phyloP scores from a whole-genome alignment of 2,888 invertebrate species.

The Phrixothrix hirtus region DNA sequence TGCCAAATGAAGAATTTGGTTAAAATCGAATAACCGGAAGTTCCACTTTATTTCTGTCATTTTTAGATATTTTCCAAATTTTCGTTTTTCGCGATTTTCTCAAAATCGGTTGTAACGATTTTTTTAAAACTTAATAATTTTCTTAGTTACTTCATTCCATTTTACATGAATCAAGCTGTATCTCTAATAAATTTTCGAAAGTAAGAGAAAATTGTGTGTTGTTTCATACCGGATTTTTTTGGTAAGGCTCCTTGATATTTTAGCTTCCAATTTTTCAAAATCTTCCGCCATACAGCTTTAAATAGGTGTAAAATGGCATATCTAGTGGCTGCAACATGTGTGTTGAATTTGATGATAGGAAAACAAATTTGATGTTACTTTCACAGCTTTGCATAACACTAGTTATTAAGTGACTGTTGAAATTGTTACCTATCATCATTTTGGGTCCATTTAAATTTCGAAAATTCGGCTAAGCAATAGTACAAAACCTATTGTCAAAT shows the following conservation, averaged over 20 bases:
- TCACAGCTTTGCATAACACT: not conserved
- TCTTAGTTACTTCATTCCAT: too few relatives aligned
- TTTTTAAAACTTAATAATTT: too few relatives aligned
- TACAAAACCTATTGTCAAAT: not conserved
- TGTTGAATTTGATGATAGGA: not conserved
- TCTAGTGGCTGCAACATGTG: not conserved
- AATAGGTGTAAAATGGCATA: slow-evolving; percentile 1
- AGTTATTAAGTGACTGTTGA: not conserved
- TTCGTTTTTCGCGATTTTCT: too few relatives aligned
- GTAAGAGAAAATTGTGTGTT: too few relatives aligned
- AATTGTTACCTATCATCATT: slow-evolving; percentile 4
- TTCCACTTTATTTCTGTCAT: too few relatives aligned
- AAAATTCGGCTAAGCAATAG: not conserved
- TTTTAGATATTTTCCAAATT: too few relatives aligned
- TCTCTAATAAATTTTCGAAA: too few relatives aligned
- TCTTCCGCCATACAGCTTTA: not conserved
- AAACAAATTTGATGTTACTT: slow-evolving; percentile 6
- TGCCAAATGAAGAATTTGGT: too few relatives aligned
- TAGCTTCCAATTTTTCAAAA: not conserved
- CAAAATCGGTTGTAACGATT: too few relatives aligned
- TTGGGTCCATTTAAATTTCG: not conserved
- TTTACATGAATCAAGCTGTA: too few relatives aligned
- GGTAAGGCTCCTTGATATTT: not conserved
- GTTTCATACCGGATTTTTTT: too few relatives aligned
- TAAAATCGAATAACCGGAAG: too few relatives aligned